phyloP scores from a whole-genome alignment of 2,113 vertebrate genomes.

The Prietella phreatophila region DNA sequence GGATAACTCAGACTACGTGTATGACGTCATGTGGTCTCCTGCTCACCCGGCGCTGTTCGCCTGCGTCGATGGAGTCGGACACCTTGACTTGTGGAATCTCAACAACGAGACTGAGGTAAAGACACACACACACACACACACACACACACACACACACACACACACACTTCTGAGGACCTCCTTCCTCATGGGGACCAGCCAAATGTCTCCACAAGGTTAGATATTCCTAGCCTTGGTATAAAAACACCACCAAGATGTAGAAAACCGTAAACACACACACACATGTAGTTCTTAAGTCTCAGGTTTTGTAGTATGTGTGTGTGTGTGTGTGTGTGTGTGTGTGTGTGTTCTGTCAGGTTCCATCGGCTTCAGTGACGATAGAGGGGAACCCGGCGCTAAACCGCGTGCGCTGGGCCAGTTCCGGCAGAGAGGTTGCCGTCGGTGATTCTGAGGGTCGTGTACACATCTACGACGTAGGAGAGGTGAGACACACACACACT shows the following conservation, averaged over 20 bases:
- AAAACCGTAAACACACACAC: no score
- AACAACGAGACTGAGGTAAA: conserved; percentile 93
- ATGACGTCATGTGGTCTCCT: conserved; percentile 97
- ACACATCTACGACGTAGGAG: conserved; percentile 93
- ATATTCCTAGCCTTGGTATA: background rate
- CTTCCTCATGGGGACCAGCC: background rate
- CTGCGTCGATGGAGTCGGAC: conserved; percentile 91
- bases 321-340: conserved; percentile 8
- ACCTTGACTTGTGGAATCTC: conserved; percentile 97
- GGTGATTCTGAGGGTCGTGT: conserved; percentile 96
- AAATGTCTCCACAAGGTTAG: background rate
- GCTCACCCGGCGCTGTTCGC: conserved; percentile 95
- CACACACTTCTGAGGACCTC: background rate
- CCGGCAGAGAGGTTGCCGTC: conserved; percentile 95
- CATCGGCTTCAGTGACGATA: conserved; percentile 89
- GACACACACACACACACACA: conserved; percentile 33
- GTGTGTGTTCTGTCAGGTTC: conserved; percentile 75
- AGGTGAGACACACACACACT: conserved; percentile 75
- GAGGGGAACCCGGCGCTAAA: conserved; percentile 93
- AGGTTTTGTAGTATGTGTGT: background rate
- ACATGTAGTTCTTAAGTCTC: background rate
- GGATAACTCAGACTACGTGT: conserved; percentile 96
- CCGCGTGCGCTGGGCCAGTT: conserved; percentile 91
- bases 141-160: conserved; percentile 24
- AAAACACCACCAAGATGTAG: background rate